Evolutionary conservation across 2,797 vertebrate genomes (phyloP).

Genomic region (Labeo calbasu): DNA sequence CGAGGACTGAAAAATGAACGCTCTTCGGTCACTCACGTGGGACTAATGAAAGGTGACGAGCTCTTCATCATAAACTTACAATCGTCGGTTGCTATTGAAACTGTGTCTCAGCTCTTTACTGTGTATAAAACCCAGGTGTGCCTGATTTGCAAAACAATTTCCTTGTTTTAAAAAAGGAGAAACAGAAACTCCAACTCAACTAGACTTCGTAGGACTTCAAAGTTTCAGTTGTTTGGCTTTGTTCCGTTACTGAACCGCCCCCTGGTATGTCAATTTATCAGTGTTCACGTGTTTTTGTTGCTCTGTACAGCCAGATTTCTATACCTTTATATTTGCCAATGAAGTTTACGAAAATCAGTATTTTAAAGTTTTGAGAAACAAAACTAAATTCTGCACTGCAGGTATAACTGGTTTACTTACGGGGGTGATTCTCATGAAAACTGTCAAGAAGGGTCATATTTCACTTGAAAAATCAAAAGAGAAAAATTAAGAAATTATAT

Average conservation of each 20-base stretch:
- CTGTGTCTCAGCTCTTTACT: constrained; percentile 75
- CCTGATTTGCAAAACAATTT: constrained; percentile 82
- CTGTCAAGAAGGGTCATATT: background rate
- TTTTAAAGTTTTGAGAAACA: constrained; percentile 83
- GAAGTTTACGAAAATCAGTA: constrained; percentile 85
- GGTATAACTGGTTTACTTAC: constrained; percentile 79
- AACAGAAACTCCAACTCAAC: constrained; percentile 20
- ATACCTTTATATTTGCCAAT: constrained; percentile 88
- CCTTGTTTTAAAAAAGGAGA: constrained; percentile 19
- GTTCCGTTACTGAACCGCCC: constrained; percentile 81
- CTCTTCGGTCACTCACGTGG: constrained; percentile 24
- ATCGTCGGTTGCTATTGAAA: constrained; percentile 69
- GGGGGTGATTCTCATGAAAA: constrained; percentile 16
- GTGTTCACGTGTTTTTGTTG: constrained; percentile 88
- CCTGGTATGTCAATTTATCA: constrained; percentile 82
- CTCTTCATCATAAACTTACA: constrained; percentile 5
- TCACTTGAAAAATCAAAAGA: constrained; percentile 6
- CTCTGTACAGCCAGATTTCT: constrained; percentile 97
- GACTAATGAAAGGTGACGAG: constrained; percentile 20
- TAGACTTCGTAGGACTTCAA: constrained; percentile 40
- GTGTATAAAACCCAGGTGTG: constrained; percentile 98
- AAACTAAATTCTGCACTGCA: constrained; percentile 79
- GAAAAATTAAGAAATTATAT: background rate
- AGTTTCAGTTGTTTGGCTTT: constrained; percentile 59
- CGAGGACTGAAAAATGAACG: constrained; percentile 75